Base-by-base conservation (phyloP, 2,888 invertebrate genomes). In the Sipha maydis region DNA sequence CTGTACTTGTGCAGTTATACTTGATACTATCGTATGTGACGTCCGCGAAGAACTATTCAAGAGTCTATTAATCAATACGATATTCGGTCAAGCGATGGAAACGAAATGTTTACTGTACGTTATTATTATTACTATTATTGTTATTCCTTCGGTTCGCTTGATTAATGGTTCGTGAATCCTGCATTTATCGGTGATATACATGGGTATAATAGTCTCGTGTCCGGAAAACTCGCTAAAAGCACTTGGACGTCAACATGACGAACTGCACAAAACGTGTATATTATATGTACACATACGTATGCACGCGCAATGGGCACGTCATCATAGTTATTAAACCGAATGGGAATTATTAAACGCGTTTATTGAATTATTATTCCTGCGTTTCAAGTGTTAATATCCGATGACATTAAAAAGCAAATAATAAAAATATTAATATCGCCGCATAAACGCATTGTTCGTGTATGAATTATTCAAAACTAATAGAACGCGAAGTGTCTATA, bases 161-260 rank as follows among this genome's bases (percentile, higher is more conserved):
- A 80, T 80, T 80, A 67, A 80, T 80, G 67, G 38, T 80, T 67
- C 28, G 61, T 9, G 80, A 28, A 48, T 48, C 67, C 67, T 41
- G 38, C 38, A 34, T 67, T 69, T 28, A 14, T 48, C 48, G 48
- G 3, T 48, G 48, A 48, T 48, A 48, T 48, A 14, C 48, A 48
- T 48, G 14, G 14, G 48, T 14, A 48, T 48, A 48, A 48, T 11
- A 48, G 14, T 48, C 14, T 48, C 48, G 48, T 48, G 48, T 48
- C 14, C 8, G 1, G 14, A 48, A 14, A 11, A 48, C 48, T 48
- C 48, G 14, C 48, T 48, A 48, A 48, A 48, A 48, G 11, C 11
- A 48, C 14, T 48, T 14, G 48, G 48, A 48, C 48, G 14, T 14
- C 2, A 48, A 48, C 48, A 14, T 48, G 1, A 14, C 11, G 48